These are phyloP conservation scores for Calycopis cecrops DNA, from an alignment of 1,140 invertebrate genomes.

Conservation along the genomic window DNA sequence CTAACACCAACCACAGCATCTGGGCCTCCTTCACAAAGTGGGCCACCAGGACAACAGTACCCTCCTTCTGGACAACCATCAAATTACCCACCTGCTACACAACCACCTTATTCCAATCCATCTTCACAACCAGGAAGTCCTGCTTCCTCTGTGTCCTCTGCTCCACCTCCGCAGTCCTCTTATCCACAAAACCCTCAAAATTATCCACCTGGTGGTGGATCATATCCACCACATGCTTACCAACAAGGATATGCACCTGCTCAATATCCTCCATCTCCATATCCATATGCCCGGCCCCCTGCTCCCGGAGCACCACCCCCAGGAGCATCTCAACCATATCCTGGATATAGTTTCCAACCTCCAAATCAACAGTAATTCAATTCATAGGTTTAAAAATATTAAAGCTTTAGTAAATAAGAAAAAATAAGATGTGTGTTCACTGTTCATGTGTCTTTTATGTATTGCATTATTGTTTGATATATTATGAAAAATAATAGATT, in stretches of 20 bases:
- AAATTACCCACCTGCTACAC: conserved; percentile 62
- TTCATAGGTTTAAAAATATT: not conserved
- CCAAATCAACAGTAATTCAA: conserved; percentile 59
- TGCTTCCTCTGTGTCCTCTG: conserved; percentile 60
- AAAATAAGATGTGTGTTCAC: too few relatives aligned
- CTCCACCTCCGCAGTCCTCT: conserved; percentile 57
- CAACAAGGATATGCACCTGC: conserved; percentile 69
- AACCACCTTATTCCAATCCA: conserved; percentile 71
- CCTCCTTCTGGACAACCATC: conserved; percentile 62
- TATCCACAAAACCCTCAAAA: conserved; percentile 62
- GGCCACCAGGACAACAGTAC: conserved; percentile 57
- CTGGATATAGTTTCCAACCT: conserved; percentile 71
- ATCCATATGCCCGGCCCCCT: conserved; percentile 68
- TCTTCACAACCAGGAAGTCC: conserved; percentile 71
- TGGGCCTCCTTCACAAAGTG: conserved; percentile 43
- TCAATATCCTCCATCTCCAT: conserved; percentile 68
- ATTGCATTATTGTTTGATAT: too few relatives aligned
- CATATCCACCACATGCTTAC: conserved; percentile 70
- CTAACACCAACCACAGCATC: conserved; percentile 53
- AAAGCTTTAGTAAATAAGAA: not conserved
- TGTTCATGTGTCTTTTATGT: too few relatives aligned
- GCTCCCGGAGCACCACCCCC: conserved; percentile 69
- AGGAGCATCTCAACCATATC: conserved; percentile 62
- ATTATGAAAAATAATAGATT: too few relatives aligned
- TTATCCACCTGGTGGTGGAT: conserved; percentile 61